A percentile compares a stretch with the other conserved stretches of the same genome.
Conservation (phyloP, 1,140 invertebrate genomes). For the Batillaria attramentaria region DNA sequence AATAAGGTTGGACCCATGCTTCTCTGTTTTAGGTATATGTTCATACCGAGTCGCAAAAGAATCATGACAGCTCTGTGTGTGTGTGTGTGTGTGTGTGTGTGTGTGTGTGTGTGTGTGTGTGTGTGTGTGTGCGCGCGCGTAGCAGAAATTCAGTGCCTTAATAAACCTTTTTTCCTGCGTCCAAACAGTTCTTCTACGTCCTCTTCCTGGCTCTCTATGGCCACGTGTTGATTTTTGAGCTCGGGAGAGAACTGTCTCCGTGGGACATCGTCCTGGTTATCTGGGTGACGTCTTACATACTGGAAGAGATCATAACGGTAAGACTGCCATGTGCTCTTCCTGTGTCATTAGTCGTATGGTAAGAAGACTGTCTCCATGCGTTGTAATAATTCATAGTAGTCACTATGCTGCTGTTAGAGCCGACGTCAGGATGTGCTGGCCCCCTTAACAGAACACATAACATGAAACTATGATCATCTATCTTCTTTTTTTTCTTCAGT, state of each 20-base stretch:
- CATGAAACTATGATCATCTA: too few relatives aligned
- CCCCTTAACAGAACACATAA: too few relatives aligned
- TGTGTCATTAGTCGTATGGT: too few relatives aligned
- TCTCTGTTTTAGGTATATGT: background rate
- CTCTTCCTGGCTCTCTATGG: constrained; percentile 70
- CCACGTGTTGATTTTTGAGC: constrained; percentile 69
- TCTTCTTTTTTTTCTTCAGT: too few relatives aligned
- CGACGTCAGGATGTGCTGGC: too few relatives aligned
- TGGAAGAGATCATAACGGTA: constrained; percentile 72
- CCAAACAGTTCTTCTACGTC: constrained; percentile 66
- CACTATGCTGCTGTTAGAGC: too few relatives aligned
- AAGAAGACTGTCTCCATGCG: too few relatives aligned
- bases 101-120: background rate
- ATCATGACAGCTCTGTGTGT: background rate
- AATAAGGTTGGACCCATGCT: background rate
- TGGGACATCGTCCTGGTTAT: constrained; percentile 67
- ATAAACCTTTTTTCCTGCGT: background rate
- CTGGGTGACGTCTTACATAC: constrained; percentile 70
- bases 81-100: background rate
- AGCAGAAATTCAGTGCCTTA: background rate
- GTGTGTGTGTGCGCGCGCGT: background rate
- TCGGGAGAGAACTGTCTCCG: constrained; percentile 46
- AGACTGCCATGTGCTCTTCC: too few relatives aligned
- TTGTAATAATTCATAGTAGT: too few relatives aligned
- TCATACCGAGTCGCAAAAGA: background rate